Evolutionary conservation across 2,113 vertebrate genomes (phyloP), one percentile per base, ranked within the genome.

Genomic region (Scolopax mira): DNA sequence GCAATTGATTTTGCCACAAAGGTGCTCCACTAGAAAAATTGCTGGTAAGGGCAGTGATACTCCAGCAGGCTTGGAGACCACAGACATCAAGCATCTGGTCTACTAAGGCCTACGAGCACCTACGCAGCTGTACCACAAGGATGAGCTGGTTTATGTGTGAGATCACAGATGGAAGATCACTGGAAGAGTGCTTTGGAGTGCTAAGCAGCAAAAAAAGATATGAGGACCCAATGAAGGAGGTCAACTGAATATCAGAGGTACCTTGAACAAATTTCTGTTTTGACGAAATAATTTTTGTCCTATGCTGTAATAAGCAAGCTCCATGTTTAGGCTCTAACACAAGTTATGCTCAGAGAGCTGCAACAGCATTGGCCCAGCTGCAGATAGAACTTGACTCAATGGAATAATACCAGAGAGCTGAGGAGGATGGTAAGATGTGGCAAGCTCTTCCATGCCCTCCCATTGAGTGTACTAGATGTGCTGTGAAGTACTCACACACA

Each of bases 401-500:
- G 27, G 54, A 75, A 73, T 49, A n/a, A 69, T 23, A 18, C 7
- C 15, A 44, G 21, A 13, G 8, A 1, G 1, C n/a, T 49, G 18
- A 74, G 39, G n/a, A 54, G 35, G 28, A 44, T n/a, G 16, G 10
- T n/a, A 10, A 52, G 28, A 12, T 46, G 6, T 3, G 16, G 42
- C 6, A 77, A 58, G 69, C 46, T 65, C 18, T 67, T 89, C 13
- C 5, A 5, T 33, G 48, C 4, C 7, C 16, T 73, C 13, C n/a
- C 11, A 31, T 9, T 0, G 1, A 37, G 24, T 18, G 23, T 31
- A 9, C 33, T 25, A 17, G 35, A 27, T 31, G 9, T 13, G 18
- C 28, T 71, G 24, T 44, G 52, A 77, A 46, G 16, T n/a, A 13
- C 73, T 67, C 3, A 1, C 22, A 17, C 28, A 1, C 24, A 77